Conservation (phyloP, 2,888 invertebrate genomes). For the Teleiodes luculella region DNA sequence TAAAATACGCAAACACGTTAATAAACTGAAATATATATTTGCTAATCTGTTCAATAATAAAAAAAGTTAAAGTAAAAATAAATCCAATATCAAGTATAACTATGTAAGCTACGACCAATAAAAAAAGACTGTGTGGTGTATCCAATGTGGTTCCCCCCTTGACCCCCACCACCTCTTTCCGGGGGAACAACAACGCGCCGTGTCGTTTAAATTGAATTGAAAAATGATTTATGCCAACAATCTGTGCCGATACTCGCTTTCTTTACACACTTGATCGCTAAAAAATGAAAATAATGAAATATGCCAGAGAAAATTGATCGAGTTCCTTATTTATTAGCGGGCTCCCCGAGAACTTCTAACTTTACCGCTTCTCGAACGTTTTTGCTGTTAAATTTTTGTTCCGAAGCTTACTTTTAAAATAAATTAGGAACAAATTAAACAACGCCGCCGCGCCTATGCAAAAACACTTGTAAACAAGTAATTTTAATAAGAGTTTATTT, state of each 20-base stretch:
- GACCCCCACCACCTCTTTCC: constrained; percentile 21
- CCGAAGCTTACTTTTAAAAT: too few relatives aligned
- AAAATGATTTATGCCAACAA: constrained; percentile 73
- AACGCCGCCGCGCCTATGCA: background rate
- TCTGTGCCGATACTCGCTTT: constrained; percentile 59
- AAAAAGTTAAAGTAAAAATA: too few relatives aligned
- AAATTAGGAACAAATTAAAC: too few relatives aligned
- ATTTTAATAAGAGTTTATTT: too few relatives aligned
- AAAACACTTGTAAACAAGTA: background rate
- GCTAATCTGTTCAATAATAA: too few relatives aligned
- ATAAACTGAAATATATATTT: too few relatives aligned
- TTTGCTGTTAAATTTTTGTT: too few relatives aligned
- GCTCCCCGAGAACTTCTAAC: constrained; percentile 31
- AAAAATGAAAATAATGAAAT: constrained; percentile 40
- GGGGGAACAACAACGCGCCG: constrained; percentile 59
- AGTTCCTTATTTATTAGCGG: constrained; percentile 40
- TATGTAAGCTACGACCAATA: constrained; percentile 4
- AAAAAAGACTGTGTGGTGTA: constrained; percentile 30
- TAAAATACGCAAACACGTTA: too few relatives aligned
- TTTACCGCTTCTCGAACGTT: too few relatives aligned
- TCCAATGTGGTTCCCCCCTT: constrained; percentile 32
- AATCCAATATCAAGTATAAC: background rate
- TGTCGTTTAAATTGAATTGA: constrained; percentile 75
- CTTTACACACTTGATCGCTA: constrained; percentile 61
- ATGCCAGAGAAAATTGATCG: constrained; percentile 49